Evolutionary conservation across 2,113 vertebrate genomes (phyloP).

Genomic region (Tragelaphus buxtoni): DNA sequence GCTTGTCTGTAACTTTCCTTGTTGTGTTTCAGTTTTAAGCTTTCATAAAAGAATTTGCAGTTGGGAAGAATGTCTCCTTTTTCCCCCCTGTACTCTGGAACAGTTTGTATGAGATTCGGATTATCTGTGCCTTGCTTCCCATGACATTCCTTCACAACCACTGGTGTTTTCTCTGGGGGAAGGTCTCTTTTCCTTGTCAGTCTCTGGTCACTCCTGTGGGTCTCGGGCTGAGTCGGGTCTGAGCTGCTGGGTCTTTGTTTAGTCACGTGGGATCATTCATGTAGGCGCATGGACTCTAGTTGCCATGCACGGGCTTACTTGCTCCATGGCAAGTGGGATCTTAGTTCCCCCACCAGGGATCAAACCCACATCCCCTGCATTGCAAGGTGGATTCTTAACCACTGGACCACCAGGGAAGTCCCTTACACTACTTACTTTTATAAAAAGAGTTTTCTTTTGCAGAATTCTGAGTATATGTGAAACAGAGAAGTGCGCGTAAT

Average conservation of each 20-base stretch:
- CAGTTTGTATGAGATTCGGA: not conserved
- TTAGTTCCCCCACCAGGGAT: not conserved
- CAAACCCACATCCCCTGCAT: not conserved
- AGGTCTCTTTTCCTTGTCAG: not conserved
- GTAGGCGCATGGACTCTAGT: not conserved
- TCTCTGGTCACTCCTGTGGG: not conserved
- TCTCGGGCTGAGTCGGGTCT: not conserved
- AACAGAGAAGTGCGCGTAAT: not conserved
- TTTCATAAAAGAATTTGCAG: not conserved
- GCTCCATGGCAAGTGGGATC: not conserved
- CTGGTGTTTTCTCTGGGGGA: not conserved
- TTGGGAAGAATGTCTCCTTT: not conserved
- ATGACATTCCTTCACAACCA: not conserved
- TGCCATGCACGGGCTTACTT: not conserved
- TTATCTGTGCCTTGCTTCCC: not conserved
- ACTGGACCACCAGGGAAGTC: not conserved
- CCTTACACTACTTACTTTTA: not conserved
- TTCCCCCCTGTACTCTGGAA: not conserved
- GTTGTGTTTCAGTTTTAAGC: not conserved
- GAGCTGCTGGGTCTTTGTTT: not conserved
- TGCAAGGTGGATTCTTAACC: not conserved
- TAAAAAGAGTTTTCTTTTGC: not conserved
- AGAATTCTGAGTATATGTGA: not conserved
- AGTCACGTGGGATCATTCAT: not conserved
- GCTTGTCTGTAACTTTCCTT: not conserved